Evolutionary conservation across 2,113 vertebrate genomes (phyloP).

Genomic region (Oreotrochilus melanogaster): DNA sequence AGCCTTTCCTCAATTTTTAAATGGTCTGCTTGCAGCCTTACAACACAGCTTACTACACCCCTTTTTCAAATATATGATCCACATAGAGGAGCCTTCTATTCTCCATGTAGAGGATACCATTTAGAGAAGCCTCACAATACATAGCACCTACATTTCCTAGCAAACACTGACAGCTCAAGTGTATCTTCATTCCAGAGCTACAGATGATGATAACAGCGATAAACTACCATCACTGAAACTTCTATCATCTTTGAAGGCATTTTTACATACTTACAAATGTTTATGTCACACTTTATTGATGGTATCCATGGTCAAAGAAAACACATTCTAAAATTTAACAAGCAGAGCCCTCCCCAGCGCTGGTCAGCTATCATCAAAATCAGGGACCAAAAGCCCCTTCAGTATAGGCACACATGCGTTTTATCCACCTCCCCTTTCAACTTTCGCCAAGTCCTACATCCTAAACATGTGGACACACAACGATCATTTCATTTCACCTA

Average conservation of each 20-base stretch:
- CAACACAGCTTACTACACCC: background rate
- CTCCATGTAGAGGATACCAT: background rate
- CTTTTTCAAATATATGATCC: background rate
- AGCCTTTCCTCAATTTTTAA: background rate
- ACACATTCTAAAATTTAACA: accelerated
- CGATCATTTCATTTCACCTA: background rate
- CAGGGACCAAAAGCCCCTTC: background rate
- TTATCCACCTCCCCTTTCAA: background rate
- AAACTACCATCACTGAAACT: background rate
- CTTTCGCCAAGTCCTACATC: background rate
- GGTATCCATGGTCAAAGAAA: background rate
- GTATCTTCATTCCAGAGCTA: background rate
- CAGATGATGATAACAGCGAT: background rate
- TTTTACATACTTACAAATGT: background rate
- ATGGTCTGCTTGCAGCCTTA: background rate
- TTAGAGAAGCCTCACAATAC: background rate
- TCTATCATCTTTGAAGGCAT: background rate
- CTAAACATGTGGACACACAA: accelerated
- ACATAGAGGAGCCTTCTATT: background rate
- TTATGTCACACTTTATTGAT: background rate
- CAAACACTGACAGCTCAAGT: background rate
- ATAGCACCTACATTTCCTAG: background rate
- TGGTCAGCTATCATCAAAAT: background rate
- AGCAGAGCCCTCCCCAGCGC: background rate
- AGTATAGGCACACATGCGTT: background rate